Percentiles rank a stretch among this genome's conserved stretches.
Conservation (phyloP, 2,888 invertebrate species). For the Conops quadrifasciatus region DNA sequence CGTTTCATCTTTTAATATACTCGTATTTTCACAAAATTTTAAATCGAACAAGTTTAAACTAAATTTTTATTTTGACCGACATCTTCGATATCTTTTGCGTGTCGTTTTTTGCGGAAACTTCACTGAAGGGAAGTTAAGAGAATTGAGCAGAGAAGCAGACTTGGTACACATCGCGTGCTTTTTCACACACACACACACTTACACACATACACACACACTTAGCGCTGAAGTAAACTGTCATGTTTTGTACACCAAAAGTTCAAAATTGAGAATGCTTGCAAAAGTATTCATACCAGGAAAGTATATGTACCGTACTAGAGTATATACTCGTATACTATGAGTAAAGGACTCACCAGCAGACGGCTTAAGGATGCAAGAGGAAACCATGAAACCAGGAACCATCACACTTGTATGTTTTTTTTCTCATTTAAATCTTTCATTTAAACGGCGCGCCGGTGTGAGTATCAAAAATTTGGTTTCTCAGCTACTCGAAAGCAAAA, state of each 20-base stretch:
- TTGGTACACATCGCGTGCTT: background rate
- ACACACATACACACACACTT: constrained; percentile 4
- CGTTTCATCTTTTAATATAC: too few species aligned
- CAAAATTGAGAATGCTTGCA: too few species aligned
- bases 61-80: background rate
- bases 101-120: background rate
- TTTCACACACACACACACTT: background rate
- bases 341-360: background rate
- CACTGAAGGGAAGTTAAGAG: too few species aligned
- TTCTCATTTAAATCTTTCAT: background rate
- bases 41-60: constrained; percentile 8
- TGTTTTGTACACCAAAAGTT: too few species aligned
- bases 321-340: too few species aligned
- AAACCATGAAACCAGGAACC: background rate
- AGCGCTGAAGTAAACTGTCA: background rate
- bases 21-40: background rate
- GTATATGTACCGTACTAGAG: too few species aligned
- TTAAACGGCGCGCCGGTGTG: background rate
- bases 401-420: background rate
- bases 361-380: background rate
- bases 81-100: background rate
- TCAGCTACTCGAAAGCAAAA: background rate
- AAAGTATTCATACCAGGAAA: too few species aligned
- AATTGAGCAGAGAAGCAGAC: too few species aligned
- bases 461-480: background rate